phyloP scores from a whole-genome alignment of 2,113 vertebrate species.

The Crotalus horridus region DNA sequence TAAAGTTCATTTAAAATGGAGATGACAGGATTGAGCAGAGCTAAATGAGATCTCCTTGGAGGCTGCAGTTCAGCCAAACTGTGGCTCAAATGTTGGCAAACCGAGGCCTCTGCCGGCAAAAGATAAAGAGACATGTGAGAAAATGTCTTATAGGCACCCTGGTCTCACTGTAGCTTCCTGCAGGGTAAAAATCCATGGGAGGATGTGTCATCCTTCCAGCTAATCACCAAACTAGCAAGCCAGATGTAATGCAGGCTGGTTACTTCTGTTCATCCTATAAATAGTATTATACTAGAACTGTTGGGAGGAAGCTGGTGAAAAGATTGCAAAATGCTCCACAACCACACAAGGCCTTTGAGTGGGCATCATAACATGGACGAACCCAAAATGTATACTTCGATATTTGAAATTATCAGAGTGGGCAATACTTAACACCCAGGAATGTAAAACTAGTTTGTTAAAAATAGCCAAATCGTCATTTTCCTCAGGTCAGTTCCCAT shows the following conservation, averaged over 20 bases:
- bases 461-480: background rate
- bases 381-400: background rate
- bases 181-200: background rate
- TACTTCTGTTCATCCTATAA: background rate
- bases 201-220: background rate
- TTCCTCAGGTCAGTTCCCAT: background rate
- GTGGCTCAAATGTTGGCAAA: background rate
- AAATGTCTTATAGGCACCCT: background rate
- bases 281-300: background rate
- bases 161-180: background rate
- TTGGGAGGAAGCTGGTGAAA: background rate
- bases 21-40: background rate
- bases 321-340: background rate
- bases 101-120: background rate
- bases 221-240: background rate
- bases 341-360: background rate
- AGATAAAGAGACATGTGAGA: background rate
- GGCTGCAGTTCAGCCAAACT: background rate
- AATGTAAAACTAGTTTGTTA: background rate
- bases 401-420: background rate
- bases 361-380: background rate
- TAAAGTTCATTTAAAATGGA: background rate
- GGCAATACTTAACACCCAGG: background rate
- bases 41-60: background rate
- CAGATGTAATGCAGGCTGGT: background rate